Evolutionary conservation across 2,797 vertebrate species (phyloP).

Genomic region (Cuniculus paca): DNA sequence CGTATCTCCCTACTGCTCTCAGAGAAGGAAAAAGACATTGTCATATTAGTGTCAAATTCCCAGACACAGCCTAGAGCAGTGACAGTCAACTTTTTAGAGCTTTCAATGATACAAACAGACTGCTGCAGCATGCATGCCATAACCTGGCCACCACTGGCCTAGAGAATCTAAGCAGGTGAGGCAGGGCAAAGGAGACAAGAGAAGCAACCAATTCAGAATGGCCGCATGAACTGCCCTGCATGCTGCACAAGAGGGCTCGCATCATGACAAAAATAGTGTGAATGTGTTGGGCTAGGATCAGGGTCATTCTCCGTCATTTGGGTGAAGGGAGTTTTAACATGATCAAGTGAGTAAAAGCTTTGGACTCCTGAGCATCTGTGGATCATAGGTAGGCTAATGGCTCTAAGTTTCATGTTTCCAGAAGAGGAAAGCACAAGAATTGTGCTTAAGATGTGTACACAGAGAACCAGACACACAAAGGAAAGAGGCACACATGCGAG

Average conservation of each 20-base stretch:
- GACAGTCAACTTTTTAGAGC: not conserved
- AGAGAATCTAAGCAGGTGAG: not conserved
- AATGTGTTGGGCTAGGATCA: not conserved
- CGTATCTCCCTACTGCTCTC: constrained; percentile 27
- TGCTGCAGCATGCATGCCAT: not conserved
- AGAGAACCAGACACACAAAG: not conserved
- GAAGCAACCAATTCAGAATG: not conserved
- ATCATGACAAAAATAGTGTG: not conserved
- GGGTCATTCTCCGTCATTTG: not conserved
- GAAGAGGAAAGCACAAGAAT: not conserved
- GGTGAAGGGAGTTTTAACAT: not conserved
- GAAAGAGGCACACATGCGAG: not conserved
- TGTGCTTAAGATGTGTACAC: not conserved
- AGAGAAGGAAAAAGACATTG: constrained; percentile 36
- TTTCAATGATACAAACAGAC: not conserved
- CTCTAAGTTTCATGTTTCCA: not conserved
- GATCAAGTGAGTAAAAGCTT: not conserved
- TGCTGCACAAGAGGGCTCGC: not conserved
- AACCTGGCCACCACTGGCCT: not conserved
- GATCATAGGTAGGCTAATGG: not conserved
- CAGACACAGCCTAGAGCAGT: not conserved
- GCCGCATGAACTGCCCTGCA: not conserved
- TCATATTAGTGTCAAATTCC: constrained; percentile 27
- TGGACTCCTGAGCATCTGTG: not conserved
- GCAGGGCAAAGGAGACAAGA: not conserved